Evolutionary conservation across 2,113 vertebrate genomes (phyloP).

Genomic region (Phoenicopterus ruber): DNA sequence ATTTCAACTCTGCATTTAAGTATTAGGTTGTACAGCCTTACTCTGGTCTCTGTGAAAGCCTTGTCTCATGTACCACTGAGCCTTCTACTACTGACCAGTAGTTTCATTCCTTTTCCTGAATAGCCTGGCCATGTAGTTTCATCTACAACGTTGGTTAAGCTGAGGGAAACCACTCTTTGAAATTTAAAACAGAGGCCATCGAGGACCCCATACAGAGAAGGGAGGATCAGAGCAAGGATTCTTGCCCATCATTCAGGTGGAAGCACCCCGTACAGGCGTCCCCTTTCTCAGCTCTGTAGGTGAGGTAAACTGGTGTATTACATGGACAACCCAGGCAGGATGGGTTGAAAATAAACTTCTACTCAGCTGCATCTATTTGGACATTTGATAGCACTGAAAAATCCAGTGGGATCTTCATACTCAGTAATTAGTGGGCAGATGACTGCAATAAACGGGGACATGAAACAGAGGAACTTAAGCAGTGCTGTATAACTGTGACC

Average conservation of each 20-base stretch:
- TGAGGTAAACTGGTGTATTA: not conserved
- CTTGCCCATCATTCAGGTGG: not conserved
- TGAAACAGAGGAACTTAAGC: not conserved
- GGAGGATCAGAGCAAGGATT: not conserved
- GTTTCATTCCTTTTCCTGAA: not conserved
- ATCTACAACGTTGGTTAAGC: not conserved
- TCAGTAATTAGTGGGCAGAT: not conserved
- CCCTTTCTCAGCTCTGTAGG: not conserved
- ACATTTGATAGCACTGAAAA: not conserved
- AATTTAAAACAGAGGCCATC: not conserved
- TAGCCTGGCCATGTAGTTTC: not conserved
- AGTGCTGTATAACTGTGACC: not conserved
- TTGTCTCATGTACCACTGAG: not conserved
- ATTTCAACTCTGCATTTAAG: not conserved
- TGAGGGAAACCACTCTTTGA: not conserved
- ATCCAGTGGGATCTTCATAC: not conserved
- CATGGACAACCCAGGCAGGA: not conserved
- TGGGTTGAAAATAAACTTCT: not conserved
- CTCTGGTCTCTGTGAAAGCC: not conserved
- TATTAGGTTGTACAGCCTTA: not conserved
- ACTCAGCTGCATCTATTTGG: not conserved
- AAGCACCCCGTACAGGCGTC: not conserved
- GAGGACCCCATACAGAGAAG: not conserved
- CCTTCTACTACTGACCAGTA: not conserved
- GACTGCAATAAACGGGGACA: not conserved